Evolutionary conservation across 1,140 invertebrate species (phyloP).

Genomic region (Nephotettix cincticeps): DNA sequence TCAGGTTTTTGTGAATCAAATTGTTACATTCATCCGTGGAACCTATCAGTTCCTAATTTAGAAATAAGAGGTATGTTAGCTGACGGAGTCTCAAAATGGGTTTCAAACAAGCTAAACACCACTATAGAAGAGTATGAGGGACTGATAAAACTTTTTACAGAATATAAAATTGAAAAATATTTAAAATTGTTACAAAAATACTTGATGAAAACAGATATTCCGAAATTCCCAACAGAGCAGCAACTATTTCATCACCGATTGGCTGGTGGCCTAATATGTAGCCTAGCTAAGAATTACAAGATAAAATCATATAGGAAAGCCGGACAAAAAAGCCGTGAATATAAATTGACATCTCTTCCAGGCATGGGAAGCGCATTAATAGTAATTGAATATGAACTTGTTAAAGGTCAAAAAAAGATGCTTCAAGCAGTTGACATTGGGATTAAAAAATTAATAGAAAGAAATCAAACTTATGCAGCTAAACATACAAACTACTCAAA

Average conservation of each 20-base stretch:
- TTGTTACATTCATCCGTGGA: conserved; percentile 5
- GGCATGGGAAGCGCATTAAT: background rate
- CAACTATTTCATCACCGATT: background rate
- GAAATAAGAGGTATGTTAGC: background rate
- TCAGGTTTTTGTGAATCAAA: background rate
- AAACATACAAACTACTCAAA: background rate
- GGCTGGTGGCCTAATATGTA: background rate
- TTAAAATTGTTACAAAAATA: background rate
- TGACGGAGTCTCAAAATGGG: background rate
- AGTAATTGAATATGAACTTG: background rate
- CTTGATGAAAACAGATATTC: background rate
- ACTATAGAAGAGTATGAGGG: background rate
- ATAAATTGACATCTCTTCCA: background rate
- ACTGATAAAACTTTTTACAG: background rate
- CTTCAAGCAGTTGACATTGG: background rate
- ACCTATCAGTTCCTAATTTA: background rate
- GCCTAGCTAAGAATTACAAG: background rate
- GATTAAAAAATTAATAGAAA: background rate
- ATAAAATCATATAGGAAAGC: background rate
- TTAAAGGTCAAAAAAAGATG: background rate
- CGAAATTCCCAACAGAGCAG: background rate
- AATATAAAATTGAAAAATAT: background rate
- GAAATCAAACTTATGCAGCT: background rate
- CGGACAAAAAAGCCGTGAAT: background rate
- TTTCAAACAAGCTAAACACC: background rate